Evolutionary conservation across 2,113 vertebrate genomes (phyloP).

Genomic region (Trematomus loennbergii): DNA sequence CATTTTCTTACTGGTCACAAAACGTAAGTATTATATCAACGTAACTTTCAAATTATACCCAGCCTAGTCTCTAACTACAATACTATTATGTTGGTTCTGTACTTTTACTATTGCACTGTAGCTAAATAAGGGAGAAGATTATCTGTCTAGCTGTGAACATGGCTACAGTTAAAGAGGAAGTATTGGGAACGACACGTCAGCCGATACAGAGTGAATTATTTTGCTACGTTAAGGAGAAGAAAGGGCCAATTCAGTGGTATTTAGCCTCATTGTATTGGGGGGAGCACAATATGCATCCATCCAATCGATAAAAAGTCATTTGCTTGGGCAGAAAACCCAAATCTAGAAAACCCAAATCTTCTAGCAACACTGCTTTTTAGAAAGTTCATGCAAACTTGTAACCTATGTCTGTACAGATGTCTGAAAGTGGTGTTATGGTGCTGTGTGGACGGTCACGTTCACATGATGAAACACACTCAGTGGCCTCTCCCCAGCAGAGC

Average conservation of each 20-base stretch:
- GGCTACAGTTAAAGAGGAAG: neutral
- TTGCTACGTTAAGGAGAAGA: neutral
- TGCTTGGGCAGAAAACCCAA: too few relatives aligned
- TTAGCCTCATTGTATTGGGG: neutral
- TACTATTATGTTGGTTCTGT: neutral
- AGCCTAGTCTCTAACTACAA: neutral
- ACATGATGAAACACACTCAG: slow-evolving; percentile 30
- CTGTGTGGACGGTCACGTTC: slow-evolving; percentile 5
- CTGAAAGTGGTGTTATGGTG: neutral
- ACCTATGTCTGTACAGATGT: neutral
- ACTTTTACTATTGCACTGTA: neutral
- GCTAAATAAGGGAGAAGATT: neutral
- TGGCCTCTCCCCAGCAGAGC: slow-evolving; percentile 8
- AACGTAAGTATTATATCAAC: neutral
- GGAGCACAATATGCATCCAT: neutral
- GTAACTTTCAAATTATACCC: neutral
- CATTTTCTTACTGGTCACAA: too few relatives aligned
- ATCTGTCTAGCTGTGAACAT: neutral
- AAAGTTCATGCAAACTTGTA: neutral
- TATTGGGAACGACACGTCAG: neutral
- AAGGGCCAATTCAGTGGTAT: neutral
- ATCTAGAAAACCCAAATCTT: neutral
- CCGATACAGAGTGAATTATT: too few relatives aligned
- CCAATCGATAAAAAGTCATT: neutral
- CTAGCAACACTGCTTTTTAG: too few relatives aligned